Evolutionary conservation across 2,113 vertebrate genomes (phyloP).

Genomic region (Conger conger): DNA sequence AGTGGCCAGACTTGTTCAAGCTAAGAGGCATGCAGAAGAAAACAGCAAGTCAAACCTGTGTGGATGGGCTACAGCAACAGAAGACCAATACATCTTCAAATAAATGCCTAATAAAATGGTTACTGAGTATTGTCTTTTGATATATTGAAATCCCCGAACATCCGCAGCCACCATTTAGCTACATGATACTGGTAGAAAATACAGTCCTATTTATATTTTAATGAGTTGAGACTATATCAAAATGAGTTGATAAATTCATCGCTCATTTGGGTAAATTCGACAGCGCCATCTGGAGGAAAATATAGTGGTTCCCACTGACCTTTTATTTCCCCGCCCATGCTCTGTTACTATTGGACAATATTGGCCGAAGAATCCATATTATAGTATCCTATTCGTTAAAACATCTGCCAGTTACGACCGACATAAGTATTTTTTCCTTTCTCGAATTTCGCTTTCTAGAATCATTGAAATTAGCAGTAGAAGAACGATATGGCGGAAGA

Average conservation of each 20-base stretch:
- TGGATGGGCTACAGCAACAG: no score
- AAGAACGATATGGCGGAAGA: constrained; percentile 66
- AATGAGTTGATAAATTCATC: neutral
- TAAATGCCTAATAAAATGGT: no score
- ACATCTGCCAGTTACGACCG: constrained; percentile 22
- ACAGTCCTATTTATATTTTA: neutral
- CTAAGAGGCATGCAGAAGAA: no score
- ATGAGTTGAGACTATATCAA: neutral
- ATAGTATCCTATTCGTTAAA: constrained; percentile 39
- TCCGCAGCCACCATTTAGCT: no score
- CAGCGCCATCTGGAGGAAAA: constrained; percentile 49
- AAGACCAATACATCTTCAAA: no score
- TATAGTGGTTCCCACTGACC: fast-evolving
- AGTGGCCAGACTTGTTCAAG: no score
- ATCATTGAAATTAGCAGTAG: constrained; percentile 24
- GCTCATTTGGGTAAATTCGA: neutral
- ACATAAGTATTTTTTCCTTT: constrained; percentile 6
- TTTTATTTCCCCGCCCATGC: constrained; percentile 7
- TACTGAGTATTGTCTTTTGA: no score
- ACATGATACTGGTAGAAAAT: no score
- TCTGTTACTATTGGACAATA: constrained; percentile 42
- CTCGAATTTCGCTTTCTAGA: constrained; percentile 42
- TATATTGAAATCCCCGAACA: no score
- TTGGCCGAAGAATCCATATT: neutral
- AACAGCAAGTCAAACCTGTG: no score